Percentiles rank a stretch among this genome's conserved stretches.
These are phyloP conservation scores for Hirtodrosophila confusa DNA, from an alignment of 2,888 invertebrate genomes.

Conservation along the genomic window DNA sequence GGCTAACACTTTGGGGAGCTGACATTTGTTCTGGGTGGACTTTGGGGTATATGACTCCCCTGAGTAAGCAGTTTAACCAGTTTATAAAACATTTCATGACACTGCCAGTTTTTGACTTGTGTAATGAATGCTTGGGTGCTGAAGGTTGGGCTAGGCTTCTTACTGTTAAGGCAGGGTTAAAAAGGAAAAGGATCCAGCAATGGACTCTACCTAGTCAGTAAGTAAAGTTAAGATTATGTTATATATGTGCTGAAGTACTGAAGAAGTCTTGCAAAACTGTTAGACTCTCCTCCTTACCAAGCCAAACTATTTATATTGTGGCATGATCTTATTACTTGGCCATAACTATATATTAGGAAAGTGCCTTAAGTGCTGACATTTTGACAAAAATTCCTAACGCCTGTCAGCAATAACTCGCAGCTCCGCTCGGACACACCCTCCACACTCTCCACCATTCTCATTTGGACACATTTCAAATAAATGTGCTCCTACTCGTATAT, in stretches of 20 bases:
- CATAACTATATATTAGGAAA: background rate
- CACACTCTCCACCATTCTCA: background rate
- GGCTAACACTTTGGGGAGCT: conserved; percentile 49
- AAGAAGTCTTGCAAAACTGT: too few species aligned
- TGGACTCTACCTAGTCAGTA: too few species aligned
- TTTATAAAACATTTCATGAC: background rate
- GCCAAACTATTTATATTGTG: background rate
- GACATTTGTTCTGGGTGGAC: conserved; percentile 47
- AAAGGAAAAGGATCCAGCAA: too few species aligned
- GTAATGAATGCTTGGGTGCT: background rate
- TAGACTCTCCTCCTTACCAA: too few species aligned
- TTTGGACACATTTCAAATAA: conserved; percentile 15
- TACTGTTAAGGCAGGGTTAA: background rate
- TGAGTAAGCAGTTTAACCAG: conserved; percentile 2
- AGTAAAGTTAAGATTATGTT: too few species aligned
- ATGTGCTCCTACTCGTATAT: background rate
- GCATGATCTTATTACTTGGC: background rate
- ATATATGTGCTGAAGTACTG: too few species aligned
- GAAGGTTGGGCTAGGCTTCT: background rate
- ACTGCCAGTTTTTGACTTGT: background rate
- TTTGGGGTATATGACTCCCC: conserved; percentile 16
- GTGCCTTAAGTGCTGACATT: conserved; percentile 4
- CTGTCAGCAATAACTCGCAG: conserved; percentile 20
- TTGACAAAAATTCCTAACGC: conserved; percentile 20
- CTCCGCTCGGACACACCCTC: conserved; percentile 32